These are phyloP conservation scores for Delia radicum DNA, from an alignment of 1,140 invertebrate genomes.

Conservation along the genomic window DNA sequence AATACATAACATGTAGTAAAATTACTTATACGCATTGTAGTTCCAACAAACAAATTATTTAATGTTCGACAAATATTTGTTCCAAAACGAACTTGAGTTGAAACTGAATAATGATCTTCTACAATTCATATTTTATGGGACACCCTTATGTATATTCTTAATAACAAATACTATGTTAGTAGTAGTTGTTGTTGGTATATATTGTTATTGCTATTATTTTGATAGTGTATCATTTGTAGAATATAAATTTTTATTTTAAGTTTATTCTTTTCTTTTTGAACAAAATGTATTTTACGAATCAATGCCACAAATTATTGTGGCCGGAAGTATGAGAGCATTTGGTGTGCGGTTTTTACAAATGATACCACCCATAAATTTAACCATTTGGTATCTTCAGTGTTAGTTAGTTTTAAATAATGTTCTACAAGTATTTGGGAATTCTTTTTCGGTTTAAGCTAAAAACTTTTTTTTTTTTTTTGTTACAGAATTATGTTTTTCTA, in stretches of 20 bases:
- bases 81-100: too few species aligned
- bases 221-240: constrained; percentile 1
- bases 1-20: too few species aligned
- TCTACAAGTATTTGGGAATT: background rate
- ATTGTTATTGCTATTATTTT: background rate
- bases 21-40: too few species aligned
- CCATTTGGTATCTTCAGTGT: background rate
- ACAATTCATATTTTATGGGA: too few species aligned
- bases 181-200: background rate
- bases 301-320: constrained; percentile 16
- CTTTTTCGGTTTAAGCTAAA: background rate
- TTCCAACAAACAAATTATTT: too few species aligned
- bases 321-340: constrained; percentile 14
- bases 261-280: background rate
- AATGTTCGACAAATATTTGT: too few species aligned
- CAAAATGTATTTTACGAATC: background rate
- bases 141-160: too few species aligned
- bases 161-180: too few species aligned
- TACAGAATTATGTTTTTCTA: background rate
- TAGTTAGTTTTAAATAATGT: background rate
- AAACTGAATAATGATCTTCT: too few species aligned
- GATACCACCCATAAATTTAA: background rate
- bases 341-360: constrained; percentile 10
- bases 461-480: too few species aligned
- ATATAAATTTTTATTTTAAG: background rate